These are phyloP conservation scores for Celastrina argiolus DNA, from an alignment of 2,888 invertebrate species.

Conservation along the genomic window DNA sequence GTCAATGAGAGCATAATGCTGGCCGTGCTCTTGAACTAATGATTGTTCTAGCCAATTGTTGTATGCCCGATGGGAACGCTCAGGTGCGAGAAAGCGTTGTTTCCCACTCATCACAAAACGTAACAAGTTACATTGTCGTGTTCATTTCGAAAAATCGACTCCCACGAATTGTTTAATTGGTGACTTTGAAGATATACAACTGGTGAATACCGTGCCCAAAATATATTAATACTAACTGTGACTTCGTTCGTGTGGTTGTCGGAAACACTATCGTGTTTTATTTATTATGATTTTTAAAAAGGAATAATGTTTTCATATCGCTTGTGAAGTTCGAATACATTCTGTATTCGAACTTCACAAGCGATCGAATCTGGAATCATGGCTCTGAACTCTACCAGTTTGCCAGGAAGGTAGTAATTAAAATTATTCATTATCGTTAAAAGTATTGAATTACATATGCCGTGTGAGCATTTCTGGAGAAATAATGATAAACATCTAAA, in stretches of 20 bases:
- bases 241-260: too few relatives aligned
- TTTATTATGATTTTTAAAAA: too few relatives aligned
- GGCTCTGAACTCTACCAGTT: too few relatives aligned
- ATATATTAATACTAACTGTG: not conserved
- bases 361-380: too few relatives aligned
- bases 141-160: slow-evolving; percentile 33
- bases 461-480: not conserved
- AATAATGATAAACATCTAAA: not conserved
- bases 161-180: slow-evolving; percentile 40
- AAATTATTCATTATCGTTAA: not conserved
- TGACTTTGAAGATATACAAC: slow-evolving; percentile 18
- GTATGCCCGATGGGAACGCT: slow-evolving; percentile 48
- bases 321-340: too few relatives aligned
- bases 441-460: not conserved
- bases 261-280: too few relatives aligned
- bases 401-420: not conserved
- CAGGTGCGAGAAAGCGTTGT: slow-evolving; percentile 63
- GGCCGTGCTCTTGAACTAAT: slow-evolving; percentile 51
- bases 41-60: slow-evolving; percentile 60
- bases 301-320: too few relatives aligned
- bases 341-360: too few relatives aligned
- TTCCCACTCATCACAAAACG: slow-evolving; percentile 49
- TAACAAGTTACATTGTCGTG: slow-evolving; percentile 31
- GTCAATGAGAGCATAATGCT: slow-evolving; percentile 33
- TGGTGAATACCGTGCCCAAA: not conserved